Evolutionary conservation across 2,888 invertebrate species (phyloP), one percentile per base, ranked within the genome.

Genomic region (Camptogramma bilineatum): DNA sequence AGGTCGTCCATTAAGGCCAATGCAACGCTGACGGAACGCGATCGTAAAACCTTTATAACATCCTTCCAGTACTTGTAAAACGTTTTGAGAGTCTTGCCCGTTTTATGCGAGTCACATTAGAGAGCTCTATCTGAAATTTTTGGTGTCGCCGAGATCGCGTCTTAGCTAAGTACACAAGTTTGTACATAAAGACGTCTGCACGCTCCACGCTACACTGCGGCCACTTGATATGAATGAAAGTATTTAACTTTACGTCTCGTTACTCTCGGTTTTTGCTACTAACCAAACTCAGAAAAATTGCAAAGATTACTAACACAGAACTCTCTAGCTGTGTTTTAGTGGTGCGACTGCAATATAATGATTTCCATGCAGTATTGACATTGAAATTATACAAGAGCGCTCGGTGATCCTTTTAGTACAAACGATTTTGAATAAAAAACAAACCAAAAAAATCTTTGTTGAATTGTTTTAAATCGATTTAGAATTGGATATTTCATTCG

Each of bases 11-110:
- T 93, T 93, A 93, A 87, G 88, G 81, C 84, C 84, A 84, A 83
- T 90, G 92, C 91, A 92, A 81, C 87, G 83, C 87, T 90, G 90
- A 90, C 87, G 88, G 86, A 90, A 90, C 88, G 88, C 84, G 88
- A 86, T 88, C 90, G 85, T 92, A 91, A 92, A 93, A 92, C 87
- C 90, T 91, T 92, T 92, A 93, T 90, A 90, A 91, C 91, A 91
- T 91, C 91, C 91, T 91, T 90, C 90, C 90, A 91, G 87, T 86
- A 90, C 92, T 91, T 91, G 91, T 92, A 91, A 91, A 91, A 82
- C 91, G 89, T 87, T 91, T 90, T 86, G 83, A 88, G 86, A 87
- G 82, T 87, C 83, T 82, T 86, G 80, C 78, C 81, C 79, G 80
- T 86, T 90, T 90, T 91, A 91, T 91, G 84, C 76, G 88, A 87